Evolutionary conservation across 1,140 invertebrate species (phyloP).

Genomic region (Calephelis virginiensis): DNA sequence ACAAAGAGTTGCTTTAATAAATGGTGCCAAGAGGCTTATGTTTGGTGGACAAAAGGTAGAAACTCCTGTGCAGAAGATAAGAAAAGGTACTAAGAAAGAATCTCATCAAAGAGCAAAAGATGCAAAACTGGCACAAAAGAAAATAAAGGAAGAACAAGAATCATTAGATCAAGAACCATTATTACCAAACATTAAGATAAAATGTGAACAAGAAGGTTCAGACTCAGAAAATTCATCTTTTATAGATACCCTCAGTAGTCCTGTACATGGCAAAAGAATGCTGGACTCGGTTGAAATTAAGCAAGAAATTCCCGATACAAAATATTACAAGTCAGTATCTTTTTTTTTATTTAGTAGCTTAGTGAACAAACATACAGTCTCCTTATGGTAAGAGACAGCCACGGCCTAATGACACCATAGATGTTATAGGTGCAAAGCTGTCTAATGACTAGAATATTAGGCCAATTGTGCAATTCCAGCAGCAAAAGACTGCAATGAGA

Average conservation of each 20-base stretch:
- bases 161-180: slow-evolving; percentile 56
- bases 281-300: slow-evolving; percentile 56
- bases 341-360: no score
- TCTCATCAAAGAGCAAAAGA: slow-evolving; percentile 42
- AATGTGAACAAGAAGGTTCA: slow-evolving; percentile 64
- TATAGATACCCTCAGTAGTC: slow-evolving; percentile 55
- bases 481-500: no score
- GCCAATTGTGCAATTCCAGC: no score
- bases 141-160: slow-evolving; percentile 54
- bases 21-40: slow-evolving; percentile 68
- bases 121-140: slow-evolving; percentile 44
- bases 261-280: slow-evolving; percentile 48
- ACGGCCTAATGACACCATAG: no score
- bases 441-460: no score
- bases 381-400: no score
- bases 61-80: slow-evolving; percentile 48
- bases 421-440: no score
- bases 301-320: slow-evolving; percentile 52
- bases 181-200: slow-evolving; percentile 66
- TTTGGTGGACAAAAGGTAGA: slow-evolving; percentile 65
- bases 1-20: slow-evolving; percentile 63
- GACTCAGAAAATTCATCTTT: slow-evolving; percentile 65
- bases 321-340: slow-evolving; percentile 47
- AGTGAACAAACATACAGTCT: no score
- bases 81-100: slow-evolving; percentile 54